These are phyloP conservation scores for Vicugna pacos DNA, from an alignment of 2,113 vertebrate species.

Conservation along the genomic window DNA sequence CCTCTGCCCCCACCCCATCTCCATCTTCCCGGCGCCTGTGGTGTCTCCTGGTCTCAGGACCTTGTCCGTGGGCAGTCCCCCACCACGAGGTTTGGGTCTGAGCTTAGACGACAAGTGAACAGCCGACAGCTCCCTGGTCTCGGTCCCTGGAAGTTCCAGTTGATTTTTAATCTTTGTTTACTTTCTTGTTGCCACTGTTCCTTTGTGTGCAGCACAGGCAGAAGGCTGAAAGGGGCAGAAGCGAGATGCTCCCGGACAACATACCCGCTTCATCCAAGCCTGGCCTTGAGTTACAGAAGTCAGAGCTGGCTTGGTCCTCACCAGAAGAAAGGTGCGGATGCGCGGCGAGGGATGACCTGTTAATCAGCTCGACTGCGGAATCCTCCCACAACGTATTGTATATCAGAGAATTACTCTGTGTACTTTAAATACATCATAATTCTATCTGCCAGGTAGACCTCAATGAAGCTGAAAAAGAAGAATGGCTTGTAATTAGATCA, in stretches of 20 bases:
- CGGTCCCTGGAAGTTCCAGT: too few species aligned
- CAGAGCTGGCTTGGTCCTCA: background rate
- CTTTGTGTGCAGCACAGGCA: background rate
- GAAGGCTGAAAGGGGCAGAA: background rate
- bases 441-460: background rate
- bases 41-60: too few species aligned
- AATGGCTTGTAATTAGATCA: background rate
- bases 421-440: background rate
- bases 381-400: background rate
- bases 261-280: background rate
- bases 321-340: background rate
- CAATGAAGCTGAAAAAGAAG: background rate
- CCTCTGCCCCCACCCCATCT: accelerated
- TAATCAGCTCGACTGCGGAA: background rate
- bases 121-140: background rate
- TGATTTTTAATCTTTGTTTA: background rate
- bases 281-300: accelerated
- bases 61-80: too few species aligned
- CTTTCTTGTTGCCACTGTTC: background rate
- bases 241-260: background rate
- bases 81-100: background rate
- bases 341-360: too few species aligned
- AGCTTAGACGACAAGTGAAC: background rate
- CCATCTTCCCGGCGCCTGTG: too few species aligned
- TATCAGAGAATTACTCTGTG: too few species aligned